Evolutionary conservation across 2,113 vertebrate genomes (phyloP), one percentile per base, ranked within the genome.

Genomic region (Neotragus pygmaeus): DNA sequence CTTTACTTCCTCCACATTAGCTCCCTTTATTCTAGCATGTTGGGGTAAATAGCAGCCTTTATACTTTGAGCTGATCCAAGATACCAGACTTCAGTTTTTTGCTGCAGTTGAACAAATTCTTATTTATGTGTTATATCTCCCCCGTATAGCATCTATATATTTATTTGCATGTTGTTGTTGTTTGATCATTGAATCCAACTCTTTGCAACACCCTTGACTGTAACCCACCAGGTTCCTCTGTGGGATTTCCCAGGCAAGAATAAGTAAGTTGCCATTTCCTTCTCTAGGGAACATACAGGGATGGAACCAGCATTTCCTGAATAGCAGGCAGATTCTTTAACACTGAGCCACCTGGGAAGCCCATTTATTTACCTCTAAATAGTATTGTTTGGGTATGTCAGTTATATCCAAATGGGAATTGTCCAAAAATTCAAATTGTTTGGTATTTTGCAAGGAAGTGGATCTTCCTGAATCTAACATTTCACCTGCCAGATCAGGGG

Each of bases 61-160:
- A 33, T 30, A 11, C 25, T 92, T 81, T n/a, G 21, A 45, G 14
- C 47, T 49, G 39, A 17, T 21, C 53, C 55, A 58, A 51, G 27
- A 58, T 30, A 62, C 9, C n/a, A 66, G 14, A 81, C 30, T 77
- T 78, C 66, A 39, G 7, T 78, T 80, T 43, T 94, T 70, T 30
- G 75, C 21, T 47, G 6, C 14, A 66, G 47, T 15, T 88, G 47
- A 49, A 16, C 7, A 15, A 7, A 27, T 17, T 55, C 30, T 16
- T 12, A 15, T 45, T 21, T 49, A n/a, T 21, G 15, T 62, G 11
- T 12, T 62, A 15, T 55, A 51, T 85, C 60, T 6, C 9, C 88
- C 33, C 25, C 2, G 0, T 53, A 39, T 1, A 12, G 6, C 19
- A 10, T 27, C 30, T 15, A 12, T 28, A 19, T 15, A 7, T 82